These are phyloP conservation scores for Bovichtus variegatus DNA, from an alignment of 2,797 vertebrate species.

Conservation along the genomic window DNA sequence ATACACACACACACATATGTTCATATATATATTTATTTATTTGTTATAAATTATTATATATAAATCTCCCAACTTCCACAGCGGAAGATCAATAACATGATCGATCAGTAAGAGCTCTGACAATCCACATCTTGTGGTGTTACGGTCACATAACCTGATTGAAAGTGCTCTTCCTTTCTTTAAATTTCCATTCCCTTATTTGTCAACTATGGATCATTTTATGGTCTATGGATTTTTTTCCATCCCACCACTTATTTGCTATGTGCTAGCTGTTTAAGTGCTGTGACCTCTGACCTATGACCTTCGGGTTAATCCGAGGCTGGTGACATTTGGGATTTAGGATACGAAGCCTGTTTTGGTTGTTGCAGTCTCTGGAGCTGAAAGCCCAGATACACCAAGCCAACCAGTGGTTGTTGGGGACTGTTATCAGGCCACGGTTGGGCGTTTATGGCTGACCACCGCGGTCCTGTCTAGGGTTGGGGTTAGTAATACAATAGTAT, in stretches of 20 bases:
- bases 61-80: constrained; percentile 35
- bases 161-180: background rate
- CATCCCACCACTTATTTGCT: background rate
- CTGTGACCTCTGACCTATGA: background rate
- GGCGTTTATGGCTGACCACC: background rate
- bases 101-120: background rate
- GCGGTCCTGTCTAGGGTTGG: background rate
- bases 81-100: background rate
- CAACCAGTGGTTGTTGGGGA: background rate
- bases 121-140: background rate
- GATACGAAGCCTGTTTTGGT: background rate
- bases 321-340: constrained; percentile 8
- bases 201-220: background rate
- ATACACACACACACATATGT: too few species aligned
- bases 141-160: background rate
- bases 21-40: too few species aligned
- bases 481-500: background rate
- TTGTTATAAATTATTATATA: background rate
- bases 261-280: background rate
- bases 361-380: background rate
- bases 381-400: constrained; percentile 23
- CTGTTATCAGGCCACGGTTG: background rate
- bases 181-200: background rate
- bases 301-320: background rate
- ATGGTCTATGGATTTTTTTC: background rate